phyloP scores from a whole-genome alignment of 1,140 invertebrate genomes.

The Drosophila arizonae region DNA sequence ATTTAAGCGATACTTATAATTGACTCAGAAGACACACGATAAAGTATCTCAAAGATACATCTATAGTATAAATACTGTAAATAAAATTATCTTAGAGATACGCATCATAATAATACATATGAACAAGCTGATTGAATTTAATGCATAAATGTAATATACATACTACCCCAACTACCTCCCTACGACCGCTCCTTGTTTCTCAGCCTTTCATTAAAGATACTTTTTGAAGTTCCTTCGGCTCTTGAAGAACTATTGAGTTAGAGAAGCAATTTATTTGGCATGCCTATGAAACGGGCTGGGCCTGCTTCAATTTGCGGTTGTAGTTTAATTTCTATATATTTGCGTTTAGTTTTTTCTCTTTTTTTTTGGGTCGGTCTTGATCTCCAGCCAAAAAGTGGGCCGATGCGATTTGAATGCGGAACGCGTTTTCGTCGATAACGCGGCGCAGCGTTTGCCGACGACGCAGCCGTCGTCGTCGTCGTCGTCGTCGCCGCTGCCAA shows the following conservation, averaged over 20 bases:
- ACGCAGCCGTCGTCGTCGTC: constrained; percentile 11
- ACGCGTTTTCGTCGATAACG: constrained; percentile 61
- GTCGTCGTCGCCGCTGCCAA: constrained; percentile 59
- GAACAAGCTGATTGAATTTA: too few species aligned
- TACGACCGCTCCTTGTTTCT: too few species aligned
- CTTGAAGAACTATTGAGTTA: constrained; percentile 25
- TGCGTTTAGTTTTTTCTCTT: too few species aligned
- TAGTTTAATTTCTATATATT: constrained; percentile 15
- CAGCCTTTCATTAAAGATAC: too few species aligned
- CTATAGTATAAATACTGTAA: too few species aligned
- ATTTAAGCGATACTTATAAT: too few species aligned
- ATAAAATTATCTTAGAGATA: too few species aligned
- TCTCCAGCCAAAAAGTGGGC: constrained; percentile 67
- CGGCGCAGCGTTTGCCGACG: not conserved
- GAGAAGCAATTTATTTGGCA: constrained; percentile 33
- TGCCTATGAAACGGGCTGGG: constrained; percentile 20
- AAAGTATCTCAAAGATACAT: too few species aligned
- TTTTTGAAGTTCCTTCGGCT: not conserved
- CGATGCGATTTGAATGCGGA: constrained; percentile 76
- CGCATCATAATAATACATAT: too few species aligned
- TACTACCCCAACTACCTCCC: too few species aligned
- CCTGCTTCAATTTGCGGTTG: constrained; percentile 33
- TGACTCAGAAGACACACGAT: too few species aligned
- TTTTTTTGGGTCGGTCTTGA: constrained; percentile 31
- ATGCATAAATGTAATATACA: too few species aligned